phyloP scores from a whole-genome alignment of 2,113 vertebrate species.

The Aegypius monachus region DNA sequence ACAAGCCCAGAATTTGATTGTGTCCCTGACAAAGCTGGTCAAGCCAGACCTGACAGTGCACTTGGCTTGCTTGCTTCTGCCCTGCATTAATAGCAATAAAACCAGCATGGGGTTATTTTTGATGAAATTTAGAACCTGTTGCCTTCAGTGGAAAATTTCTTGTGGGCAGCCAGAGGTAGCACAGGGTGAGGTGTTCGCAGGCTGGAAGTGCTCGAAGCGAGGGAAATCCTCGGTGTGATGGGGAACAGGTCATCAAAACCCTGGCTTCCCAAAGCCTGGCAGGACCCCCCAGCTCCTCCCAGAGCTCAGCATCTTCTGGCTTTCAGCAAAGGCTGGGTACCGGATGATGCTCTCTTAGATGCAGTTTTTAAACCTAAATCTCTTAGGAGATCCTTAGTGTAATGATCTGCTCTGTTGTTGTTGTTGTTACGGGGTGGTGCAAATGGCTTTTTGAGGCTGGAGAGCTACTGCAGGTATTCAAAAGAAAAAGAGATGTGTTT shows the following conservation, averaged over 20 bases:
- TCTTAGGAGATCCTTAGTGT: not conserved
- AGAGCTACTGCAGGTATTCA: not conserved
- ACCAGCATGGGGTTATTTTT: not conserved
- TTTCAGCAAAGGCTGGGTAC: not conserved
- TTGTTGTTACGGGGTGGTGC: not conserved
- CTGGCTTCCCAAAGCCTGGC: not conserved
- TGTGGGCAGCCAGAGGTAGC: rapidly evolving
- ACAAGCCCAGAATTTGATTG: not conserved
- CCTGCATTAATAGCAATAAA: not conserved
- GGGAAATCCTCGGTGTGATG: not conserved
- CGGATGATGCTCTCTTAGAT: not conserved
- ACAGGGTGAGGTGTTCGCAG: not conserved
- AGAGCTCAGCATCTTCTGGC: not conserved
- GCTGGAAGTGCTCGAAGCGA: not conserved
- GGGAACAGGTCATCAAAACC: not conserved
- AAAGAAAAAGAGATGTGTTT: not conserved
- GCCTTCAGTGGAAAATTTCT: not conserved
- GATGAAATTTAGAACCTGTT: not conserved
- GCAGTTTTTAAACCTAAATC: not conserved
- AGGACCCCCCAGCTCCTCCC: not conserved
- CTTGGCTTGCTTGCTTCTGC: not conserved
- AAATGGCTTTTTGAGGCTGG: not conserved
- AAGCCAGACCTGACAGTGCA: not conserved
- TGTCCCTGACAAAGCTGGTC: not conserved
- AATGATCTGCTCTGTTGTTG: not conserved